These are phyloP conservation scores for Illadopsis cleaveri DNA, from an alignment of 2,113 vertebrate genomes.

Conservation along the genomic window DNA sequence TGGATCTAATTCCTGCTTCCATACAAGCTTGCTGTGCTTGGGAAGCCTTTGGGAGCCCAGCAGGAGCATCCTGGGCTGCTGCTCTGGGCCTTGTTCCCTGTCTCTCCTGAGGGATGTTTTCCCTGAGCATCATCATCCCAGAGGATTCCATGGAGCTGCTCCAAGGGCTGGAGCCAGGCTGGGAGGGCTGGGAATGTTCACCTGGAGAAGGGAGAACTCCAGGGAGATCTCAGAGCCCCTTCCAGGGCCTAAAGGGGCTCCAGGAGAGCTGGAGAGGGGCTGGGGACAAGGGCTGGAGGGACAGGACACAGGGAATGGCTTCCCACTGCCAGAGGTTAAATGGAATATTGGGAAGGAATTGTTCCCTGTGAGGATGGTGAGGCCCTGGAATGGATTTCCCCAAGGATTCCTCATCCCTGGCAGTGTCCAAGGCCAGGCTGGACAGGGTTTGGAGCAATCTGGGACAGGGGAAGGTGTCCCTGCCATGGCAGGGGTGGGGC, in stretches of 20 bases:
- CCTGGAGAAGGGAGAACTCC: background rate
- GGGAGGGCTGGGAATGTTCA: fast-evolving
- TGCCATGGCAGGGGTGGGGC: background rate
- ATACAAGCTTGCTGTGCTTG: background rate
- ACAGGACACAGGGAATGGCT: background rate
- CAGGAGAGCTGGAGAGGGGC: background rate
- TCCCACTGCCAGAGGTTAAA: fast-evolving
- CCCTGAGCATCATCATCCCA: background rate
- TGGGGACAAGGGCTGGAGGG: background rate
- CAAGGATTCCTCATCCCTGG: background rate
- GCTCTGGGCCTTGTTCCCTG: background rate
- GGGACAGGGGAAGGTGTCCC: fast-evolving
- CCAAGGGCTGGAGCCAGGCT: background rate
- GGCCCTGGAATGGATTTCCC: background rate
- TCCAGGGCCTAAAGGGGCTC: background rate
- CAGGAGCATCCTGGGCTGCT: background rate
- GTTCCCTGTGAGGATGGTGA: fast-evolving
- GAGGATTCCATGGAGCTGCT: background rate
- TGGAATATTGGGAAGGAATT: background rate
- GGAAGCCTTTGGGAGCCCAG: background rate
- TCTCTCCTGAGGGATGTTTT: background rate
- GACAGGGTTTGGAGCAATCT: background rate
- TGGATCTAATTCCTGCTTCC: background rate
- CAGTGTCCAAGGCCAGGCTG: fast-evolving
- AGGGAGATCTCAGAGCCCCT: background rate